Evolutionary conservation across 2,888 invertebrate species (phyloP), one percentile per base, ranked within the genome.

Genomic region (Hyposoter dolosus): DNA sequence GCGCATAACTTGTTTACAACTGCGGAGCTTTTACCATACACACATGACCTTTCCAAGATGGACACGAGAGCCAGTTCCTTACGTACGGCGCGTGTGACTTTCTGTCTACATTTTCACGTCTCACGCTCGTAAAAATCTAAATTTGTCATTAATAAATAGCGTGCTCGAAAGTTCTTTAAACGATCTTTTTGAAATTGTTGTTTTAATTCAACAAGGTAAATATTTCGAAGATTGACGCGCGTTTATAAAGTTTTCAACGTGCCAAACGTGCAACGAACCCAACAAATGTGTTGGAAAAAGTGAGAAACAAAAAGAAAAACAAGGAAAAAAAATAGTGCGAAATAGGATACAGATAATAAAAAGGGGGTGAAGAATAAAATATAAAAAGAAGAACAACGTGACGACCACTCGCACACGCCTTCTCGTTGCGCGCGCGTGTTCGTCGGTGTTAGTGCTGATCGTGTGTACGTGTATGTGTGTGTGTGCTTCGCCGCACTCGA

Each of bases 1-100:
- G 94, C 94, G 94, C 92, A 92, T 86, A 92, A 90, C 91, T 94
- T 94, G 94, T 94, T 94, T 94, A 94, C 94, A 94, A 94, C 93
- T 93, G 93, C 93, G 92, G 92, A 93, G 93, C 91, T 77, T 92
- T 92, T 90, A 90, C 93, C 88, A 89, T 92, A 78, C 68, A 91
- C 91, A 94, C 93, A 94, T 94, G 94, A 94, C 94, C 94, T 94
- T 94, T 94, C 92, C 94, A 94, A 94, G 92, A 94, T 94, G 94
- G 94, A 93, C 91, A 93, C 93, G 92, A 92, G 92, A 91, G 91
- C 91, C 90, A 89, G 89, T 90, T 90, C 78, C 87, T 90, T 88
- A 89, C 88, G 90, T 90, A 89, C 89, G 89, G 90, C 89, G 90
- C 89, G 91, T 91, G 90, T 89, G 89, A 90, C 89, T 88, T 88